Evolutionary conservation across 2,113 vertebrate species (phyloP), one percentile per base, ranked within the genome.

Genomic region (Aythya baeri): DNA sequence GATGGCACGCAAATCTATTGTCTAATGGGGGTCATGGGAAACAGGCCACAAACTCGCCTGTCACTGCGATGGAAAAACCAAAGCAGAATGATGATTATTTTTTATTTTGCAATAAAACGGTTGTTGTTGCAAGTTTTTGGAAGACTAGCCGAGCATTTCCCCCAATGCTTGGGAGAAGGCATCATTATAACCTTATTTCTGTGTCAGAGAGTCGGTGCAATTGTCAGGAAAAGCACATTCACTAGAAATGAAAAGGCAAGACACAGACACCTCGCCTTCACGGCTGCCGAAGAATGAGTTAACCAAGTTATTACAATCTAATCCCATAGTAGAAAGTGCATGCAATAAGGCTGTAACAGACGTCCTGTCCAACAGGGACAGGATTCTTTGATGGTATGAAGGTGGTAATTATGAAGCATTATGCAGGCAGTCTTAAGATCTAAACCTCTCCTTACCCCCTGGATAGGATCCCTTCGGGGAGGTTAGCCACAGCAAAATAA

Each of bases 321-420:
- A 96, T 88, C 90, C 83, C 13, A n/a, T 94, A 94, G 67, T 34
- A 94, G 55, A 88, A 93, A 95, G 83, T 87, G 84, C 84, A 83
- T 41, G 50, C 34, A 83, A 94, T 82, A 93, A 80, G 87, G 91
- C 87, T 72, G 46, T 82, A 89, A 79, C 41, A 49, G 90, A 88
- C 78, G 79, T 61, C 58, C 85, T 74, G 54, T 74, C 88, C 91
- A 89, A 95, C 41, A 86, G 71, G 72, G 86, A 91, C 71, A 61
- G 55, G 49, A 93, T 76, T 93, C 26, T 86, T 92, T 88, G 71
- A 84, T 10, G 32, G 66, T 87, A 94, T 70, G 79, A 95, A 88
- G 61, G 84, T 70, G 89, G 83, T 81, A 96, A 97, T 90, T 81
- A 86, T 93, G 92, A 97, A 93, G 73, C 80, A 91, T 88, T 94